Evolutionary conservation across 2,113 vertebrate species (phyloP).

Genomic region (Dunckerocampus dactyliophorus): DNA sequence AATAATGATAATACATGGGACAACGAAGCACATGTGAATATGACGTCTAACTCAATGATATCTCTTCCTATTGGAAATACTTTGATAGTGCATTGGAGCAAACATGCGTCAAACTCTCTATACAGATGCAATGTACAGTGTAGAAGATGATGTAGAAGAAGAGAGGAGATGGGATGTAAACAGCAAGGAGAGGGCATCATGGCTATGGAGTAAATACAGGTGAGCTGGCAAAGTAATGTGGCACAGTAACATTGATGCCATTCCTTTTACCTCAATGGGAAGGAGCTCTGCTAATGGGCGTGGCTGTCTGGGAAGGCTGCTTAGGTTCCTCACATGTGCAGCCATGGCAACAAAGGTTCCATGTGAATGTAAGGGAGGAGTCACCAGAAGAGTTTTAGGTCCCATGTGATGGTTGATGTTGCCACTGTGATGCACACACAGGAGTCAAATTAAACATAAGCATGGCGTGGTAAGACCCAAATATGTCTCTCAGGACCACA

Average conservation of each 20-base stretch:
- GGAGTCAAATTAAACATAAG: not conserved
- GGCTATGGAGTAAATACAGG: not conserved
- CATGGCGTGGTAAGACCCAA: not conserved
- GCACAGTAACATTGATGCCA: not conserved
- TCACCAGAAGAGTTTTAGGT: constrained; percentile 51
- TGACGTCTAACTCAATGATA: constrained; percentile 47
- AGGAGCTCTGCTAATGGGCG: not conserved
- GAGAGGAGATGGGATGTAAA: constrained; percentile 2
- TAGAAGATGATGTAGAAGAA: constrained; percentile 17
- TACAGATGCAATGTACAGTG: constrained; percentile 67
- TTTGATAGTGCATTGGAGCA: constrained; percentile 65
- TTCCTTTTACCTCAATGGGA: constrained; percentile 20
- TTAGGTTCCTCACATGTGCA: constrained; percentile 36
- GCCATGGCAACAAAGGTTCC: constrained; percentile 42
- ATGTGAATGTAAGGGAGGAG: constrained; percentile 49
- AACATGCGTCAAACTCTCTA: constrained; percentile 71
- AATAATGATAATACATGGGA: constrained; percentile 26
- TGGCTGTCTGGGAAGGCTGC: not conserved
- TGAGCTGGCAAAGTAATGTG: not conserved
- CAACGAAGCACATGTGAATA: constrained; percentile 22
- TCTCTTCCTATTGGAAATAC: constrained; percentile 57
- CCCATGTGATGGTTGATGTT: constrained; percentile 47
- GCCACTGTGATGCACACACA: constrained; percentile 37
- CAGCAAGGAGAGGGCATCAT: not conserved
- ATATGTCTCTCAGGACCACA: too few relatives aligned